These are phyloP conservation scores for Melanotaenia trifasciata DNA, from an alignment of 2,797 vertebrate species.

Conservation along the genomic window DNA sequence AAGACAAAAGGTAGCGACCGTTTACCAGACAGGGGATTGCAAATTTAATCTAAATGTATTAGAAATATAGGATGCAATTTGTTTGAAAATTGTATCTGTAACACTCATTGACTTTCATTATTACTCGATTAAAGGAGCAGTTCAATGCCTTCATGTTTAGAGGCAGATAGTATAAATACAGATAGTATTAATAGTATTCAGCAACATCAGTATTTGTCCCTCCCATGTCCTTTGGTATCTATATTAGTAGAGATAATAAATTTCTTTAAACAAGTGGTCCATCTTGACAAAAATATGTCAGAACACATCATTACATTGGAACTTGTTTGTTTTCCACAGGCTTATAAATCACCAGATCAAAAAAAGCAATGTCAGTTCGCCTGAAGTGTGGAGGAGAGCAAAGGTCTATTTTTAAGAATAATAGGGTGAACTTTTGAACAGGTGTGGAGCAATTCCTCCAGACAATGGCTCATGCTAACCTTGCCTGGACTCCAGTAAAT, in stretches of 20 bases:
- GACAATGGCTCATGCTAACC: slow-evolving; percentile 76
- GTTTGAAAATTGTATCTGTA: background rate
- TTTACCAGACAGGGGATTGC: background rate
- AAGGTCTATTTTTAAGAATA: slow-evolving; percentile 78
- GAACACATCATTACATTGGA: slow-evolving; percentile 22
- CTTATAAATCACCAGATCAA: slow-evolving; percentile 66
- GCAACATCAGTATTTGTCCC: background rate
- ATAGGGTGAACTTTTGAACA: slow-evolving; percentile 75
- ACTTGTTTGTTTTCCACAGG: slow-evolving; percentile 32
- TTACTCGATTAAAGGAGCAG: background rate
- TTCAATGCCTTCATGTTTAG: background rate
- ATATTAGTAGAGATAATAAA: no score
- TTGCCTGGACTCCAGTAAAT: slow-evolving; percentile 69
- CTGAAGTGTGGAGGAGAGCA: slow-evolving; percentile 25
- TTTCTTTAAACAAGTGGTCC: background rate
- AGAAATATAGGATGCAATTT: background rate
- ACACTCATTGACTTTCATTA: background rate
- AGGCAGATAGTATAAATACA: background rate
- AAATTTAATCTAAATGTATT: no score
- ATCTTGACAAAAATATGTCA: slow-evolving; percentile 9
- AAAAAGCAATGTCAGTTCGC: slow-evolving; percentile 52
- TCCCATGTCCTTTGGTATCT: background rate
- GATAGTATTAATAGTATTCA: background rate
- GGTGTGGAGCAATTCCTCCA: slow-evolving; percentile 74
- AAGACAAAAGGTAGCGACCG: background rate